Evolutionary conservation across 53 echinoderm and acorn worm genomes (phyloP), one percentile per base, ranked within the genome.

Genomic region (Patiria pectinifera): DNA sequence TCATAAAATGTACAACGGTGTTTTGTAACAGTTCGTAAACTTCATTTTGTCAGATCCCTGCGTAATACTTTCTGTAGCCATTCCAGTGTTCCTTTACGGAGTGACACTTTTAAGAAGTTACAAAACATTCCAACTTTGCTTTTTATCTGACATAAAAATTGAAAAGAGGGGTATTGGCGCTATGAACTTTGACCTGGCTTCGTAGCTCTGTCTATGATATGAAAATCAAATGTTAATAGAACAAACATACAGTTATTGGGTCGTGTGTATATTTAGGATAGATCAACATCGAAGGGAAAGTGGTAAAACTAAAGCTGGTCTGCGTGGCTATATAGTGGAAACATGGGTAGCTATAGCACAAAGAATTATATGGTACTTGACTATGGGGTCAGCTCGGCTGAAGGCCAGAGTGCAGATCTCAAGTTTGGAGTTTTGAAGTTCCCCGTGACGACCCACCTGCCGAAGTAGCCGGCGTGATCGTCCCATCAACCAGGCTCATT

Each of bases 241-340:
- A 60, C 78, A 88, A 88, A 88, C 78, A 88, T 78, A 4, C 9
- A 60, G 78, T 78, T 35, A 60, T 53, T 58, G 77, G 76, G 78
- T 44, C 23, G 61, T 88, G 62, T 78, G 78, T 35, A 88, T 75
- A 49, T 59, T 69, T 69, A 87, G 76, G 48, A 87, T 45, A 60
- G 86, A 58, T 49, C 86, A 74, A 86, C 71, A 66, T 14, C 13
- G 26, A 53, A 49, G 86, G 88, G 88, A 88, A 88, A 88, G 88
- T 88, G 77, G 61, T 78, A 88, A 88, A 77, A 88, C 22, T 12
- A 25, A 75, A 48, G 49, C 49, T 3, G 24, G 22, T 21, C 45
- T 48, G 72, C 23, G 16, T 48, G 43, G 48, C 25, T 48, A 23
- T 47, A 46, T 53, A 53, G 53, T 53, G 53, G 24, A 23, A 58